Evolutionary conservation across 2,888 invertebrate genomes (phyloP).

Genomic region (Odontomyia ornata): DNA sequence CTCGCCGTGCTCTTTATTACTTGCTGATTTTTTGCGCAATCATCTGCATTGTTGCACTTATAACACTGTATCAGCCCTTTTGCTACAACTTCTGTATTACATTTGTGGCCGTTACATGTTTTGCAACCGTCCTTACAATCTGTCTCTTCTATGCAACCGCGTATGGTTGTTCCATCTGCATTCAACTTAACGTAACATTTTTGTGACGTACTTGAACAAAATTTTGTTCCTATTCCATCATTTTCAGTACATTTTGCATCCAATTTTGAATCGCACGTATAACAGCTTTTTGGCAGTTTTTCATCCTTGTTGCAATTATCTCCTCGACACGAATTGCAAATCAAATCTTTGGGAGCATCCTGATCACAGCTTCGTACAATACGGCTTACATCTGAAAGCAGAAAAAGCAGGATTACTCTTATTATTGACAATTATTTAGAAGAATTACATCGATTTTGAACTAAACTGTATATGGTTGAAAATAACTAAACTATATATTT

Average conservation of each 20-base stretch:
- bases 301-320: not conserved
- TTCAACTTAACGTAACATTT: conserved; percentile 53
- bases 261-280: conserved; percentile 51
- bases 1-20: not conserved
- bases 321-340: not conserved
- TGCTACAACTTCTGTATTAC: conserved; percentile 54
- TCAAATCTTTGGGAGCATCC: not conserved
- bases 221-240: conserved; percentile 38
- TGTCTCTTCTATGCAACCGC: conserved; percentile 53
- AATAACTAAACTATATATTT: too few relatives aligned
- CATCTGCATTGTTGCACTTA: conserved; percentile 47
- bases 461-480: too few relatives aligned
- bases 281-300: conserved; percentile 44
- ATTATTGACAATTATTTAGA: too few relatives aligned
- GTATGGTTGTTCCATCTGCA: conserved; percentile 50
- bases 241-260: conserved; percentile 52
- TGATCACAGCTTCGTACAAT: conserved; percentile 18
- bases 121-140: not conserved
- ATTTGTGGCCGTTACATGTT: conserved; percentile 43
- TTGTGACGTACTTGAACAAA: conserved; percentile 51
- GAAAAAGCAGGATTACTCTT: not conserved
- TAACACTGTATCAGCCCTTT: conserved; percentile 52
- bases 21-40: conserved; percentile 47
- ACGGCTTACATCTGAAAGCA: not conserved
- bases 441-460: too few relatives aligned